These are phyloP conservation scores for Aeoliscus strigatus DNA, from an alignment of 2,797 vertebrate species.

Conservation along the genomic window DNA sequence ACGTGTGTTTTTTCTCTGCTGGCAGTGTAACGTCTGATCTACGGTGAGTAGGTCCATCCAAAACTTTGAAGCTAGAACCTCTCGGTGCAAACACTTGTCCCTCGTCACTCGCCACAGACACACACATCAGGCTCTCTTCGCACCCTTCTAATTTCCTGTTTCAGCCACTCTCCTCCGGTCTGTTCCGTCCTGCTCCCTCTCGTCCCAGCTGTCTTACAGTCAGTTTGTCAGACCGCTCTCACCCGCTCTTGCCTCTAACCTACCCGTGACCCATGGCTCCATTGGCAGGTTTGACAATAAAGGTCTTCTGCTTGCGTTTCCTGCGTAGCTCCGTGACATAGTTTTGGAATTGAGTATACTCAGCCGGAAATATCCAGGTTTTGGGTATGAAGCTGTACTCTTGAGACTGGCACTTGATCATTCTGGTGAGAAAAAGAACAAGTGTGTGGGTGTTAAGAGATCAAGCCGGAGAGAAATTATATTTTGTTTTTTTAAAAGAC, in stretches of 20 bases:
- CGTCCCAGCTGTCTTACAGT: not conserved
- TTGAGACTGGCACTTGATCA: constrained; percentile 94
- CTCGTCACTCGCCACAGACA: too few species aligned
- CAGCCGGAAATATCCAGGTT: constrained; percentile 97
- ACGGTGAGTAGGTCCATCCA: constrained; percentile 50
- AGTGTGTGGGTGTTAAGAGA: not conserved
- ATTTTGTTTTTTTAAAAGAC: too few species aligned
- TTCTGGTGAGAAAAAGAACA: constrained; percentile 71
- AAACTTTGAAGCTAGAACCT: constrained; percentile 62
- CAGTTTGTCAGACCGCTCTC: too few species aligned
- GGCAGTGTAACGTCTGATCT: constrained; percentile 57
- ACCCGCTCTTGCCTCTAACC: constrained; percentile 50
- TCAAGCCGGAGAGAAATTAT: too few species aligned
- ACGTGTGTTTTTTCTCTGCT: constrained; percentile 32
- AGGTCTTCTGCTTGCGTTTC: constrained; percentile 96
- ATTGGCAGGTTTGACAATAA: constrained; percentile 97
- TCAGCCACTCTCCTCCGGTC: constrained; percentile 10
- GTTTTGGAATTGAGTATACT: constrained; percentile 97
- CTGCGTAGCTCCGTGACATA: constrained; percentile 94
- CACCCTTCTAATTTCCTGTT: too few species aligned
- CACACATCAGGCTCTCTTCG: too few species aligned
- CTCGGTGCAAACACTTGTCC: constrained; percentile 51
- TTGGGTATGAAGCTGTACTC: constrained; percentile 96
- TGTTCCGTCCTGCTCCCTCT: constrained; percentile 8
- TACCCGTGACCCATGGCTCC: constrained; percentile 99